Conservation (phyloP, 2,113 vertebrate species). For the Hydropotes inermis region DNA sequence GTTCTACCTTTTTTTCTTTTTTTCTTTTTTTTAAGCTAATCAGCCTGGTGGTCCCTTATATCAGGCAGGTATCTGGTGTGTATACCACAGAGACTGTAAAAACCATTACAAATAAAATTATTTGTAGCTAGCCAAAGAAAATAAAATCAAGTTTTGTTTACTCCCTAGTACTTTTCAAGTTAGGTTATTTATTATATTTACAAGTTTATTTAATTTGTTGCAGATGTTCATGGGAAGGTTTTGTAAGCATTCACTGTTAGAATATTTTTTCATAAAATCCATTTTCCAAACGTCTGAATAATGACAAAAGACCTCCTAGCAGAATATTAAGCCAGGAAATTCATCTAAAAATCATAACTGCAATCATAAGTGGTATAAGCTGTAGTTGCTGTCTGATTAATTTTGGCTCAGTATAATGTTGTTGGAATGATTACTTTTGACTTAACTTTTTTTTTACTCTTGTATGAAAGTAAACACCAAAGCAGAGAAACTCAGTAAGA, state of each 20-base stretch:
- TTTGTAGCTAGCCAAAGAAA: conserved; percentile 79
- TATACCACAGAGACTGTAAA: conserved; percentile 77
- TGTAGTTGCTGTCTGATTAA: conserved; percentile 65
- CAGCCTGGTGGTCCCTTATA: conserved; percentile 44
- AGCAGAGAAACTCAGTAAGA: neutral
- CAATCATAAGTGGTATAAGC: conserved; percentile 60
- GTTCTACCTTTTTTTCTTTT: accelerated
- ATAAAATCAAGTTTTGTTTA: conserved; percentile 76
- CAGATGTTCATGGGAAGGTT: conserved; percentile 54
- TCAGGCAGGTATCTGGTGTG: conserved; percentile 40
- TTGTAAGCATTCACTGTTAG: conserved; percentile 42
- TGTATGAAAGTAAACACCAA: conserved; percentile 31
- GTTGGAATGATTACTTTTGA: conserved; percentile 57
- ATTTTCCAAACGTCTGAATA: conserved; percentile 70
- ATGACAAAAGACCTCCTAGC: conserved; percentile 64
- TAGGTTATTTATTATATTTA: conserved; percentile 42
- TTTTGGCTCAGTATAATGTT: conserved; percentile 65
- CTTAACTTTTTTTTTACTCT: neutral
- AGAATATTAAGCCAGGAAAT: conserved; percentile 71
- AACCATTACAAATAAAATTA: conserved; percentile 87
- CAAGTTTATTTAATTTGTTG: conserved; percentile 44
- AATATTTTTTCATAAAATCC: conserved; percentile 58
- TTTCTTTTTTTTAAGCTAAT: conserved; percentile 9
- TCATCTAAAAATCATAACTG: conserved; percentile 64
- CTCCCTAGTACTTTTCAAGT: conserved; percentile 48